Percentiles rank a stretch among this genome's conserved stretches.
Conservation (phyloP, 2,113 vertebrate genomes). For the Forbesichthys papilliferus region DNA sequence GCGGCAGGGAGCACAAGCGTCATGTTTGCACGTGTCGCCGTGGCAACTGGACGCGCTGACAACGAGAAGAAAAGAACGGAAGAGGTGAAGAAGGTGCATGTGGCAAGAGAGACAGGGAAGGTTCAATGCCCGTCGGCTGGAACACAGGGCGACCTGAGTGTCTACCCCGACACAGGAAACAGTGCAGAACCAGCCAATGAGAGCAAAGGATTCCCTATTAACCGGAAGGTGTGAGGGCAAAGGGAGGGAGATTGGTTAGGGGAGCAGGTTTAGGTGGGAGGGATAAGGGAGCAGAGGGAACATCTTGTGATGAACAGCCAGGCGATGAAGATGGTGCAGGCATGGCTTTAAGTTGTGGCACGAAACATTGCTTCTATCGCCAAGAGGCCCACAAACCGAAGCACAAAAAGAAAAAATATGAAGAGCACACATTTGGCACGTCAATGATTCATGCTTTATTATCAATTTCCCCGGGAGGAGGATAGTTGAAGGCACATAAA, state of each 20-base stretch:
- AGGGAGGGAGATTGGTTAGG: constrained; percentile 6
- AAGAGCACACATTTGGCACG: constrained; percentile 26
- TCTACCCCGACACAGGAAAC: constrained; percentile 33
- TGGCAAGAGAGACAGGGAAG: constrained; percentile 48
- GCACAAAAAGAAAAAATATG: constrained; percentile 34
- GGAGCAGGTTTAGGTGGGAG: not conserved
- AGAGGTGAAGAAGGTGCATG: constrained; percentile 19
- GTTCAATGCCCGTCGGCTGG: constrained; percentile 56
- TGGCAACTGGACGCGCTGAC: not conserved
- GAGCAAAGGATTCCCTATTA: constrained; percentile 3
- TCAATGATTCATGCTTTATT: constrained; percentile 35
- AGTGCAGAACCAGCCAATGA: constrained; percentile 26
- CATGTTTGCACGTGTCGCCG: constrained; percentile 23
- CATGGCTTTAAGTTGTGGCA: constrained; percentile 7
- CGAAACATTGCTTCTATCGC: constrained; percentile 30
- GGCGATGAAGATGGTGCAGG: not conserved
- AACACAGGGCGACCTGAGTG: constrained; percentile 12
- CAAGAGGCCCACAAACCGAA: constrained; percentile 41
- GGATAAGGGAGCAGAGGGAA: constrained; percentile 6
- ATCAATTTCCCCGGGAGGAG: constrained; percentile 27
- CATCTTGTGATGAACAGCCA: constrained; percentile 6
- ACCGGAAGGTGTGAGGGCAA: constrained; percentile 10
- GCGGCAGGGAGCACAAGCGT: constrained; percentile 24
- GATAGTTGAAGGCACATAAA: constrained; percentile 14
- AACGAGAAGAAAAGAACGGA: not conserved